Base-by-base conservation (phyloP, 2,113 vertebrate species). In the Antigone vipio region DNA sequence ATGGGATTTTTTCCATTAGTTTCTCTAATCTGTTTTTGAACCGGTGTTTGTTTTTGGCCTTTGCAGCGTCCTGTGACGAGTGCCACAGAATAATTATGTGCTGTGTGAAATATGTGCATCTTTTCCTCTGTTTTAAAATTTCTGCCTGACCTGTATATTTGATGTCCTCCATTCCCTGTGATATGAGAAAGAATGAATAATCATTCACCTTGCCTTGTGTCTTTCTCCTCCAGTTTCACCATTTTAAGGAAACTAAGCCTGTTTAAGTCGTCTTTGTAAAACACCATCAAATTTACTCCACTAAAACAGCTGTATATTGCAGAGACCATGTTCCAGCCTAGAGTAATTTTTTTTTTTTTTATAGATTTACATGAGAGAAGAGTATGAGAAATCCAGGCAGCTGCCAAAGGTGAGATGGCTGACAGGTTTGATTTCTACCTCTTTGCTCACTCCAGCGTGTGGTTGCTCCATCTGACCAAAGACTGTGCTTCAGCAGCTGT, bases 1-100 rank as follows among this genome's bases (percentile, higher is more conserved):
- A 18, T 23, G 30, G 9, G 2, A 9, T 40, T 71, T 94, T 63
- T 18, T 2, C 17, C 20, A 9, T 49, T 68, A 76, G 20, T 63
- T 91, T 72, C 26, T 93, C 44, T 73, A 47, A 66, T 76, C 6
- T 78, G 29, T 79, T 93, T 89, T 73, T 75, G 34, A 69, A 83
- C 3, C 0, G 3, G 16, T 55, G 62, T n/a, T 71, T 68, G 30
- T 29, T 92, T 95, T 85, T 79, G 34, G 23, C 18, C 11, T 56
- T 40, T 79, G 19, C 40, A 26, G 27, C 29, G 26, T 59, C 15
- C 38, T 1, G 0, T 67, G 56, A 23, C 27, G 11, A 85, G 44
- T 66, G 20, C 9, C 42, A 53, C 21, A n/a, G 38, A 69, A 58
- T 19, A 56, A 76, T 32, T 50, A 26, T 3, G 6, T 60, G 35